Base-by-base conservation (phyloP, 2,888 invertebrate species). In the Hirtodrosophila cameraria region DNA sequence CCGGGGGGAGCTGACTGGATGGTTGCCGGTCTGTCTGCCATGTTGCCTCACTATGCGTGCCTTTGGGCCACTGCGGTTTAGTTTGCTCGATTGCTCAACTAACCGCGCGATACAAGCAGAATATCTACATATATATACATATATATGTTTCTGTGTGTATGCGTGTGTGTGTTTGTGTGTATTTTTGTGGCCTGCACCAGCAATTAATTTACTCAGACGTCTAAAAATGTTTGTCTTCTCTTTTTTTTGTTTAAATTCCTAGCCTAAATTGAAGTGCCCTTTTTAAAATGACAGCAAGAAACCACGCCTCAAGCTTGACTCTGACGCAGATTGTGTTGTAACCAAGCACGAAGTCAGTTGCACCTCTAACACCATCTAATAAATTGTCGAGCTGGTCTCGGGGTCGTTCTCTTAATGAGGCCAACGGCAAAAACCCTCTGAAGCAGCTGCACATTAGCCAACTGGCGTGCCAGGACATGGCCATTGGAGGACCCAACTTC, bases 81-180 rank as follows among this genome's bases (percentile, higher is more conserved):
- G 84, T 65, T 74, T 73, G 74, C 84, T 70, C 77, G 66, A 78
- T 80, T 79, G 81, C 84, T 83, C 81, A 80, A 61, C 84, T 76
- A 76, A 74, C 77, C 49, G 64, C 74, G 73, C 83, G 35, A 60
- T 54, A 59, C 54, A 65, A 54, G 46, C 49, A 33, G 3, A 60
- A 49, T 20, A 9, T 33, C 16, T 41, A 2, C 23, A n/a, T 23
- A 6, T 9, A 11, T 16, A 8, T 20, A 12, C 16, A 2, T 46
- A 3, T 20, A 12, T 38, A 8, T 9, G 11, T 33, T n/a, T n/a
- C 6, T n/a, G 43, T 16, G 9, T 42, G 35, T 13, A n/a, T n/a
- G n/a, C n/a, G 13, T 45, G 16, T 54, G 38, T 16, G 7, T 61
- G 39, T 53, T 31, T 55, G 39, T 53, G 33, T 36, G 39, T 33